These are phyloP conservation scores for Argyrosomus regius DNA, from an alignment of 2,797 vertebrate species.

Conservation along the genomic window DNA sequence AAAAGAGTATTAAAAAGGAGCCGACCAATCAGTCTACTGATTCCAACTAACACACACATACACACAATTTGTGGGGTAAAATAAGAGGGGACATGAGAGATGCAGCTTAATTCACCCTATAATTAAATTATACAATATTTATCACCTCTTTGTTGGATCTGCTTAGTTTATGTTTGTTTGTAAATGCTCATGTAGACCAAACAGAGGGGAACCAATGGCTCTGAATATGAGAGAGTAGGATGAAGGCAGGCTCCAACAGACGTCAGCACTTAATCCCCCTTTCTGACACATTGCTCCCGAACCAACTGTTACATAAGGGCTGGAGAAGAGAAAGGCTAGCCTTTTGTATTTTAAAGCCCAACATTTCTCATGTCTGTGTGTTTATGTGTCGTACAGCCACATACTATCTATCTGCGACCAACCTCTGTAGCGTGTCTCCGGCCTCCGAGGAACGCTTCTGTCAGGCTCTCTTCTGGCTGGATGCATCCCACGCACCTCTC, in stretches of 20 bases:
- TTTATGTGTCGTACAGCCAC: conserved; percentile 6
- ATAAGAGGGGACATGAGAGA: not conserved
- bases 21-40: conserved; percentile 35
- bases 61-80: not conserved
- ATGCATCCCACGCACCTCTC: conserved; percentile 84
- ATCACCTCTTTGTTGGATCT: conserved; percentile 1
- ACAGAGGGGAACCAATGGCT: conserved; percentile 44
- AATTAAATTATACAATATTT: not conserved
- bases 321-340: conserved; percentile 43
- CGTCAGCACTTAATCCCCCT: conserved; percentile 81
- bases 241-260: conserved; percentile 72
- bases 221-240: conserved; percentile 59
- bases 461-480: conserved; percentile 87
- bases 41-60: conserved; percentile 22
- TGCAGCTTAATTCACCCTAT: not conserved
- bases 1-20: conserved; percentile 46
- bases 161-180: conserved; percentile 24
- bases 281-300: conserved; percentile 81
- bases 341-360: conserved; percentile 56
- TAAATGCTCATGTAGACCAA: conserved; percentile 24
- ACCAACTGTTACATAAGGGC: conserved; percentile 76
- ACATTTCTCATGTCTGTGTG: conserved; percentile 11
- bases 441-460: conserved; percentile 80
- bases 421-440: conserved; percentile 81
- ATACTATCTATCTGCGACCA: conserved; percentile 9